Percentiles rank a stretch among this genome's conserved stretches.
phyloP scores from a whole-genome alignment of 2,113 vertebrate genomes.

The Cichladusa arquata region DNA sequence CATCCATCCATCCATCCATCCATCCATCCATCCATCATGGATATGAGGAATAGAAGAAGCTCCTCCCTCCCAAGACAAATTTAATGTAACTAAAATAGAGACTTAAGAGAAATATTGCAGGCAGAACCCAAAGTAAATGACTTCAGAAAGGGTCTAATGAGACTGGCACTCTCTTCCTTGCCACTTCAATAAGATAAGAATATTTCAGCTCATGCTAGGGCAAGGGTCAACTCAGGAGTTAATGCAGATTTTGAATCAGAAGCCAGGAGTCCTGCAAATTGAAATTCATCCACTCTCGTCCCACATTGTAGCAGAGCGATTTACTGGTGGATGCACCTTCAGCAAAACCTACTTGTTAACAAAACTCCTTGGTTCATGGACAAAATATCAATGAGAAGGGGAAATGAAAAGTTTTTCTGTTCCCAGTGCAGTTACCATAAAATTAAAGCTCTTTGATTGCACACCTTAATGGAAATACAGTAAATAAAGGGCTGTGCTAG shows the following conservation, averaged over 20 bases:
- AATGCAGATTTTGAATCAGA: conserved; percentile 17
- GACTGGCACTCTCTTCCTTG: not conserved
- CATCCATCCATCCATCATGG: too few species aligned
- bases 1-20: too few species aligned
- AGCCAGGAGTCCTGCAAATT: not conserved
- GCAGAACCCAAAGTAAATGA: not conserved
- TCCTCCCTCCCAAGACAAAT: not conserved
- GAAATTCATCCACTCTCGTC: not conserved
- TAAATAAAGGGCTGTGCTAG: not conserved
- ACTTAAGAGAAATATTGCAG: not conserved
- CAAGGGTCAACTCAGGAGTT: not conserved
- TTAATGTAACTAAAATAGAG: not conserved
- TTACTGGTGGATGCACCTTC: not conserved
- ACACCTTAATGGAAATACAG: not conserved
- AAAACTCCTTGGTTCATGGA: not conserved
- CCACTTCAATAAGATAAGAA: not conserved
- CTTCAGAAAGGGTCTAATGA: not conserved
- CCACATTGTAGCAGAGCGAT: not conserved
- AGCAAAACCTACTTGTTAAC: not conserved
- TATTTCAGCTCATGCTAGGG: not conserved
- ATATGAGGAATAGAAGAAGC: not conserved
- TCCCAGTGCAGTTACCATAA: not conserved
- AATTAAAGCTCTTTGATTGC: not conserved
- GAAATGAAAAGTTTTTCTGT: not conserved
- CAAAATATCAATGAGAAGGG: not conserved